Evolutionary conservation across 2,797 vertebrate species (phyloP).

Genomic region (Rhinella marina): DNA sequence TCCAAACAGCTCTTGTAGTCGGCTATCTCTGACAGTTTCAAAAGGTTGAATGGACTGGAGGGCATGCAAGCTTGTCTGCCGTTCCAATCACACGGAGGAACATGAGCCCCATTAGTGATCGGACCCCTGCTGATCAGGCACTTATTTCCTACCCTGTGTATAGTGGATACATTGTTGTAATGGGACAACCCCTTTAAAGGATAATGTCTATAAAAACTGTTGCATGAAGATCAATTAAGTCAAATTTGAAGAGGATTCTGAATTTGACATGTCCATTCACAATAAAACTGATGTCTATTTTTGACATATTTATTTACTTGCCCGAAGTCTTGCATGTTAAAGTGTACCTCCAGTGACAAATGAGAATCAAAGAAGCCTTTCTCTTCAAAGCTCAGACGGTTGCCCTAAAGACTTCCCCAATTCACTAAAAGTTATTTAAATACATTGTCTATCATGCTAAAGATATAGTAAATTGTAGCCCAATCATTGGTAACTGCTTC

Average conservation of each 20-base stretch:
- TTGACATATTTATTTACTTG: neutral
- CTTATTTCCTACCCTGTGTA: too few relatives aligned
- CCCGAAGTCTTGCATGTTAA: neutral
- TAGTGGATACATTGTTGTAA: too few relatives aligned
- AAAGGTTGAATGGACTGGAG: too few relatives aligned
- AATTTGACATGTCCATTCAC: neutral
- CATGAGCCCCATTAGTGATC: too few relatives aligned
- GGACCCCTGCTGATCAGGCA: too few relatives aligned
- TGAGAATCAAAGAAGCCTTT: neutral
- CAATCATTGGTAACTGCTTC: neutral
- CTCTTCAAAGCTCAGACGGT: neutral
- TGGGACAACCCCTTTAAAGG: neutral
- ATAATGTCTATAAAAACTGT: neutral
- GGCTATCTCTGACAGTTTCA: too few relatives aligned
- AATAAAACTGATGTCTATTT: neutral
- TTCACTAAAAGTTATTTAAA: neutral
- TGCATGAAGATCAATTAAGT: neutral
- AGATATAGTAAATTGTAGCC: neutral
- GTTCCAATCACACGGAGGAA: too few relatives aligned
- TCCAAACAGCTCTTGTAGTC: too few relatives aligned
- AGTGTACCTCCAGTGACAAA: neutral
- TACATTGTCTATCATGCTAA: neutral
- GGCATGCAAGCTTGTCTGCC: too few relatives aligned
- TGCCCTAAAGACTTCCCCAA: neutral
- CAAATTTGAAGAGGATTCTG: neutral